Conservation (phyloP, 2,797 vertebrate genomes). For the Melanotaenia nigrans region DNA sequence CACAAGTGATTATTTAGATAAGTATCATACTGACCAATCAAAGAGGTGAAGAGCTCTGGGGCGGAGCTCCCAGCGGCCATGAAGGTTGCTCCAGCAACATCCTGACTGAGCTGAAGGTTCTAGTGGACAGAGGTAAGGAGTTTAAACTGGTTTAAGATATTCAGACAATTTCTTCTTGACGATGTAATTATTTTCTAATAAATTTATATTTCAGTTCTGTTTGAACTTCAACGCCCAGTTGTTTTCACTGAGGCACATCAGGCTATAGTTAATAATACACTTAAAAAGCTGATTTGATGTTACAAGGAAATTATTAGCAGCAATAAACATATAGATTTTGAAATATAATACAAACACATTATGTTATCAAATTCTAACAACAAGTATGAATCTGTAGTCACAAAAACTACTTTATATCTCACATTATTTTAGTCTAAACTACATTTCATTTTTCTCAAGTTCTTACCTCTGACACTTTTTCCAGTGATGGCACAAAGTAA, state of each 20-base stretch:
- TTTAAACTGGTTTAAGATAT: conserved; percentile 11
- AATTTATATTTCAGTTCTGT: background rate
- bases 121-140: conserved; percentile 35
- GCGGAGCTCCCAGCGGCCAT: conserved; percentile 89
- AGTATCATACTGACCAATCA: conserved; percentile 81
- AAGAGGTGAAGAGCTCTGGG: conserved; percentile 87
- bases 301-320: background rate
- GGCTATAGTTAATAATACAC: background rate
- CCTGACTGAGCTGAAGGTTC: conserved; percentile 86
- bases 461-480: conserved; percentile 84
- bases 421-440: background rate
- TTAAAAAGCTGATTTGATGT: background rate
- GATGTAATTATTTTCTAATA: background rate
- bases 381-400: background rate
- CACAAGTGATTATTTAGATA: conserved; percentile 14
- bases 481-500: conserved; percentile 86
- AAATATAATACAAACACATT: background rate
- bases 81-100: conserved; percentile 88
- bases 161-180: background rate
- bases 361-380: background rate
- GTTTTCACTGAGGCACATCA: background rate
- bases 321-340: background rate
- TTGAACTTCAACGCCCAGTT: background rate
- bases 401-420: background rate
- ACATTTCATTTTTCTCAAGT: background rate